Evolutionary conservation across 2,113 vertebrate genomes (phyloP).

Genomic region (Octodon degus): DNA sequence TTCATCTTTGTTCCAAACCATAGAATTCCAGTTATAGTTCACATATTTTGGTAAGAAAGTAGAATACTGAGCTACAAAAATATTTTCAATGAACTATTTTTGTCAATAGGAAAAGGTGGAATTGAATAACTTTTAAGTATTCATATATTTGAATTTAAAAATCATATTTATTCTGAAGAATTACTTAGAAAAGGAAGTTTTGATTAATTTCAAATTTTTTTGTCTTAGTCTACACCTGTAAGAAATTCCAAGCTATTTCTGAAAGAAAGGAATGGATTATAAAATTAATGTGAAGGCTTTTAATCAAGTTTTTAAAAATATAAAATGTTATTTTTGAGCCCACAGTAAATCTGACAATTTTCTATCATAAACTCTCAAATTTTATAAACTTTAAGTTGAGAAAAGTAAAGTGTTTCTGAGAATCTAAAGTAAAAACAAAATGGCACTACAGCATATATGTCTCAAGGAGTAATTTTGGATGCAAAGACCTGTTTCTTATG

Average conservation of each 20-base stretch:
- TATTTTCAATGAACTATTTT: constrained; percentile 62
- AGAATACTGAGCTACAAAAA: neutral
- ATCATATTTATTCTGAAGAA: constrained; percentile 14
- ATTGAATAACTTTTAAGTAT: constrained; percentile 21
- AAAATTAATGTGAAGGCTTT: neutral
- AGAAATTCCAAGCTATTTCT: constrained; percentile 13
- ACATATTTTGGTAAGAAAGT: constrained; percentile 61
- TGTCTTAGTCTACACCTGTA: neutral
- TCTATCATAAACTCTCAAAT: neutral
- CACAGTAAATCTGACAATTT: constrained; percentile 34
- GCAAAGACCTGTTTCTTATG: neutral
- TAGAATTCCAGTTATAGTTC: constrained; percentile 60
- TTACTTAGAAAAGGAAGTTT: constrained; percentile 29
- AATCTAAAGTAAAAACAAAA: neutral
- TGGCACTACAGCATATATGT: neutral
- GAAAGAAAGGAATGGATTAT: constrained; percentile 42
- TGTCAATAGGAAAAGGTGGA: constrained; percentile 53
- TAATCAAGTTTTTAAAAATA: neutral
- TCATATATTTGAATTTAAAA: constrained; percentile 44
- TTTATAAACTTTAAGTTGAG: neutral
- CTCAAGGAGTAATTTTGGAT: neutral
- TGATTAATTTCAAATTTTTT: neutral
- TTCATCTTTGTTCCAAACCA: constrained; percentile 23
- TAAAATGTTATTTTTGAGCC: constrained; percentile 33
- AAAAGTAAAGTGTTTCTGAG: constrained; percentile 38